Conservation (phyloP, 2,888 invertebrate genomes). For the Allolobophora icterica region DNA sequence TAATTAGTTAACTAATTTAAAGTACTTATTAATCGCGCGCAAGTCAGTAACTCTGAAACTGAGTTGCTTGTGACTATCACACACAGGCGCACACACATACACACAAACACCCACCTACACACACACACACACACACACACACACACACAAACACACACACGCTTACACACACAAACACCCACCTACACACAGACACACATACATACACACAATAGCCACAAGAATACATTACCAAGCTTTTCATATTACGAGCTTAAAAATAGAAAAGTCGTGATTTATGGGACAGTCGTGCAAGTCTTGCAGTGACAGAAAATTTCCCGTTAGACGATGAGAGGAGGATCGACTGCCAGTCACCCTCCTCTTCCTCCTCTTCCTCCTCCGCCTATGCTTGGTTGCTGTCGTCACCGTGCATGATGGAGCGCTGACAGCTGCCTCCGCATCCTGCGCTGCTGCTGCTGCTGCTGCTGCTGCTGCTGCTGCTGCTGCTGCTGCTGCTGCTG, state of each 20-base stretch:
- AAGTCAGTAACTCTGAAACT: not conserved
- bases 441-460: not conserved
- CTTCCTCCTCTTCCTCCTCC: not conserved
- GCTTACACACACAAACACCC: too few species aligned
- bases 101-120: too few species aligned
- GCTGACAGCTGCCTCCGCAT: not conserved
- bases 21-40: too few species aligned
- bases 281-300: not conserved
- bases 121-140: too few species aligned
- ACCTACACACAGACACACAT: too few species aligned
- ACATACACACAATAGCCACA: not conserved
- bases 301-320: not conserved
- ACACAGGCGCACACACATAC: too few species aligned
- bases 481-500: conserved; percentile 12
- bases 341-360: not conserved
- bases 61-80: too few species aligned
- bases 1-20: too few species aligned
- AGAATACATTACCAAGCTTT: not conserved
- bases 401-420: not conserved
- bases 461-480: conserved; percentile 13
- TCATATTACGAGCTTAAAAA: not conserved
- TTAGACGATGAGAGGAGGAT: too few species aligned
- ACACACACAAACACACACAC: too few species aligned
- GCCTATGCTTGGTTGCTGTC: not conserved
- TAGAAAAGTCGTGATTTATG: not conserved